Percentiles rank a stretch among this genome's conserved stretches.
phyloP scores from a whole-genome alignment of 2,113 vertebrate genomes.

The Triplophysa siluroides region DNA sequence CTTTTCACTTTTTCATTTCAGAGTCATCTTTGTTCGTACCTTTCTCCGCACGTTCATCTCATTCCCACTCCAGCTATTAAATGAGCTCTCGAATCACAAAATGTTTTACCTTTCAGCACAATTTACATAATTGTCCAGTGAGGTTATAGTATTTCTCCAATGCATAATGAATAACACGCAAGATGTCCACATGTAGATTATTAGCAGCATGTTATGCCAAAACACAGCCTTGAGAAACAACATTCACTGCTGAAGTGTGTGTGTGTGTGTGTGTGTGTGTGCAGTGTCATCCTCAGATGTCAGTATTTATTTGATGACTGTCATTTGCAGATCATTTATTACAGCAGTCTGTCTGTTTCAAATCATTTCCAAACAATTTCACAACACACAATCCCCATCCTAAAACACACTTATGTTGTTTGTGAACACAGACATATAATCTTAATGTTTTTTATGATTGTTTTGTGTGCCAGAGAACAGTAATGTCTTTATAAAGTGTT shows the following conservation, averaged over 20 bases:
- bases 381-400: too few relatives aligned
- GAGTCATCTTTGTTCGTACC: conserved; percentile 23
- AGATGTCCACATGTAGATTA: conserved; percentile 42
- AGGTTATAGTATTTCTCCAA: conserved; percentile 53
- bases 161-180: conserved; percentile 58
- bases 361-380: too few relatives aligned
- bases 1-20: conserved; percentile 34
- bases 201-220: conserved; percentile 7
- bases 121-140: conserved; percentile 59
- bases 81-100: conserved; percentile 50
- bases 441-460: too few relatives aligned
- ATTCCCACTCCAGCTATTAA: not conserved
- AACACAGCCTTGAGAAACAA: conserved; percentile 51
- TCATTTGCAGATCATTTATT: too few relatives aligned
- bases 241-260: conserved; percentile 26
- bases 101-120: conserved; percentile 52
- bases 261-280: not conserved
- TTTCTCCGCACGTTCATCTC: conserved; percentile 26
- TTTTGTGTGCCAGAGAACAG: too few relatives aligned
- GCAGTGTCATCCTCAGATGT: too few relatives aligned
- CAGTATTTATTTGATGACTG: too few relatives aligned
- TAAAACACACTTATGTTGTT: too few relatives aligned
- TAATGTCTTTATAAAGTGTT: too few relatives aligned
- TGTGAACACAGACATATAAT: too few relatives aligned
- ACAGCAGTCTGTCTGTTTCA: too few relatives aligned